Evolutionary conservation across 2,888 invertebrate species (phyloP), one percentile per base, ranked within the genome.

Genomic region (Tuta absoluta): DNA sequence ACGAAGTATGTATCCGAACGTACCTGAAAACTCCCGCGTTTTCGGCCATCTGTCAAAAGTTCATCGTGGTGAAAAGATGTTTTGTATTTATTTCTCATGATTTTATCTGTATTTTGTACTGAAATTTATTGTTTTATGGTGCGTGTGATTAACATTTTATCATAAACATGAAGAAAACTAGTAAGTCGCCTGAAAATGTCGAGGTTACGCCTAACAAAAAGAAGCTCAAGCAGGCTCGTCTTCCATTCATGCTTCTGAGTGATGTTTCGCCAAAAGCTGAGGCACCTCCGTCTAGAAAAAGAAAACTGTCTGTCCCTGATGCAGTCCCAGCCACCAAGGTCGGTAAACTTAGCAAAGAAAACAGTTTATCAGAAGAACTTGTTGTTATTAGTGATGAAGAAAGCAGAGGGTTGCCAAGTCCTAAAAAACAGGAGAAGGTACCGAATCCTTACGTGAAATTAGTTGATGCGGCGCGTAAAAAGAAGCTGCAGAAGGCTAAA

Each of bases 201-300:
- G 86, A 87, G 71, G 77, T 87, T 70, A 91, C 89, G 53, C 91
- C 91, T 41, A 87, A 90, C 12, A 90, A 89, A 77, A 94, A 93
- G 77, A 94, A 93, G 75, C 79, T 94, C 63, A 93, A 92, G 69
- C 94, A 94, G 80, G 93, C 93, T 69, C 90, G 93, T 71, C 86
- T 94, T 69, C 94, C 94, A 69, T 94, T 94, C 75, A 93, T 92
- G 84, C 75, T 92, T 68, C 79, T 93, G 63, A 87, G 91, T 67
- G 90, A 90, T 75, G 81, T 76, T 60, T 84, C 91, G 45, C 83
- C 90, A 24, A 79, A 79, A 63, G 78, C 76, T 59, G 71, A 28
- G 28, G 23, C 75, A 68, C 75, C 86, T 62, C 81, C 73, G 48
- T 75, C 86, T 19, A 84, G 92, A 65, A 92, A 92, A 68, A 84